These are phyloP conservation scores for Mastigias papua DNA, from an alignment of 30 jellyfish, hydroid and myxozoan genomes.

Conservation along the genomic window DNA sequence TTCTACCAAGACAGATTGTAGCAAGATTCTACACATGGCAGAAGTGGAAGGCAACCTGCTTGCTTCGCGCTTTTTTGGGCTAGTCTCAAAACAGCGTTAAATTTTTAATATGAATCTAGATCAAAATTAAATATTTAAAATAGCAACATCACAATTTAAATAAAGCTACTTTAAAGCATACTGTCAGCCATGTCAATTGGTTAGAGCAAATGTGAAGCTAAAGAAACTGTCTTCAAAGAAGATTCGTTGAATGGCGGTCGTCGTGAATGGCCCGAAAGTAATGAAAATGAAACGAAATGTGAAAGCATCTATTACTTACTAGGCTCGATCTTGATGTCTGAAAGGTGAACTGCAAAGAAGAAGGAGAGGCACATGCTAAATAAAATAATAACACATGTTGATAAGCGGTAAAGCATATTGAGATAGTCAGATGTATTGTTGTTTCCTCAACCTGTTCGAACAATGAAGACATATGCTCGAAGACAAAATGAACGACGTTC, in stretches of 20 bases:
- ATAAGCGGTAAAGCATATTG: conserved; percentile 57
- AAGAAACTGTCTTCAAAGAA: background rate
- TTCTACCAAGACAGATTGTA: background rate
- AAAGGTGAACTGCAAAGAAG: conserved; percentile 62
- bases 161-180: background rate
- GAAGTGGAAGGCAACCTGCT: conserved; percentile 42
- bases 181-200: background rate
- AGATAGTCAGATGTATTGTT: conserved; percentile 68
- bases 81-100: conserved; percentile 37
- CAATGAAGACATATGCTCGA: conserved; percentile 80
- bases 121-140: conserved; percentile 54
- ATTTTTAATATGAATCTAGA: conserved; percentile 60
- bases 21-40: background rate
- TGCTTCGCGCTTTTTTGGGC: conserved; percentile 41
- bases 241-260: background rate
- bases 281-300: background rate
- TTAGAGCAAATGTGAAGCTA: background rate
- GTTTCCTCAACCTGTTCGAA: conserved; percentile 73
- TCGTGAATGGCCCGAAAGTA: background rate
- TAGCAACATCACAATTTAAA: conserved; percentile 27
- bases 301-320: conserved; percentile 22
- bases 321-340: conserved; percentile 71
- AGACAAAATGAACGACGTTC: conserved; percentile 63
- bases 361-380: conserved; percentile 49
- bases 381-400: conserved; percentile 61